Evolutionary conservation across 92 coral and sea anemone genomes (phyloP).

Genomic region (Blastomussa wellsi): DNA sequence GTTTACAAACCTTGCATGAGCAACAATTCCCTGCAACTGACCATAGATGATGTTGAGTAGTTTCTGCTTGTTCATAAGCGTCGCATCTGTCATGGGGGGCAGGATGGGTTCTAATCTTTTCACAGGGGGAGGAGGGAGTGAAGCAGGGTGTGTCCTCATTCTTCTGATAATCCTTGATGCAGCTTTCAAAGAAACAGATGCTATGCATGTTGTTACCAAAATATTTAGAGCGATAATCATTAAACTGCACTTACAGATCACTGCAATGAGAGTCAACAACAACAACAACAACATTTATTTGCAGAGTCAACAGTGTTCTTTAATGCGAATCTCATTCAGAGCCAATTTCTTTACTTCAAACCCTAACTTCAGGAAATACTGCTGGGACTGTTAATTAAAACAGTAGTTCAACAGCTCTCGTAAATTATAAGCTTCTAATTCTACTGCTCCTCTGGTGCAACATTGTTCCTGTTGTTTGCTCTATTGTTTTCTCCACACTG

Average conservation of each 20-base stretch:
- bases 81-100: conserved; percentile 79
- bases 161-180: conserved; percentile 81
- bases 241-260: not conserved
- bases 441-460: too few relatives aligned
- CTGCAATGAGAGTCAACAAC: too few relatives aligned
- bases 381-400: too few relatives aligned
- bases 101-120: conserved; percentile 68
- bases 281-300: too few relatives aligned
- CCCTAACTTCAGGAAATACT: too few relatives aligned
- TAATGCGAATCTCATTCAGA: too few relatives aligned
- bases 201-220: not conserved
- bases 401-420: too few relatives aligned
- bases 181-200: conserved; percentile 36
- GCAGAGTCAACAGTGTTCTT: too few relatives aligned
- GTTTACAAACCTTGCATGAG: conserved; percentile 82
- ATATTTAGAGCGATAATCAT: not conserved
- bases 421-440: too few relatives aligned
- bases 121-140: conserved; percentile 88
- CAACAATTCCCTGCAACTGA: conserved; percentile 73
- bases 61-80: conserved; percentile 81
- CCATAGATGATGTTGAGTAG: conserved; percentile 68
- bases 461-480: too few relatives aligned
- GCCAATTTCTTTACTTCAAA: too few relatives aligned
- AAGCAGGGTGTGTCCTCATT: conserved; percentile 68
- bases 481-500: too few relatives aligned